Base-by-base conservation (phyloP, 2,888 invertebrate genomes). In the Amblyjoppa proteus region DNA sequence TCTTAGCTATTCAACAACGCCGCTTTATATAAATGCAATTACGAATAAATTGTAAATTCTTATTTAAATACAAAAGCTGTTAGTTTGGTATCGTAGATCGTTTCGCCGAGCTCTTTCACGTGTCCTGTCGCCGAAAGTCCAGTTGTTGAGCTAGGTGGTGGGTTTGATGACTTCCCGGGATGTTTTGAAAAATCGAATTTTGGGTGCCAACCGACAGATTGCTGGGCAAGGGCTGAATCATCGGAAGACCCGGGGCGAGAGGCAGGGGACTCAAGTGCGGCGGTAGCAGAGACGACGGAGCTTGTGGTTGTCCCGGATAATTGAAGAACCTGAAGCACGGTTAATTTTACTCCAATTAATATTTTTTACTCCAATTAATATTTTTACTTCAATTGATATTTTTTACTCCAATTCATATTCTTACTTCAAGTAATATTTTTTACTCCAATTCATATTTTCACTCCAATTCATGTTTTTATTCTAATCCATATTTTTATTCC, bases 281-380 rank as follows among this genome's bases (percentile, higher is more conserved):
- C n/a, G 94, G 91, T 68, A 94, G 88, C 56, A 94, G 90, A n/a
- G 94, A 93, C 13, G 92, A 89, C 68, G 91, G 92, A 34, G 94
- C 91, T 66, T 94, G 93, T n/a, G 94, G 92, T 88, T 95, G 95
- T 45, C 94, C 94, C 1, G 95, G 95, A 87, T 95, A 95, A 90
- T 95, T 95, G 88, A 95, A 95, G 89, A 95, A 95, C 95, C 95
- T 95, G 89, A 16, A 64, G 34, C 31, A 64, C 31, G 9, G 16
- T 31, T 64, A 64, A 34, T 64, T 64, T 16, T 34, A 34, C 6
- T 64, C 7, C 64, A 34, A 34, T 34, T 34, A 2, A 58, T 56
- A 7, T 56, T 53, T 56, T 28, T 28, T 58, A 25, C 28, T 58
- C 28, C 25, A 58, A 58, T 58, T 11, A 0, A 11, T 58, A 31